Conservation (phyloP, 2,888 invertebrate species). For the Brenthis ino region DNA sequence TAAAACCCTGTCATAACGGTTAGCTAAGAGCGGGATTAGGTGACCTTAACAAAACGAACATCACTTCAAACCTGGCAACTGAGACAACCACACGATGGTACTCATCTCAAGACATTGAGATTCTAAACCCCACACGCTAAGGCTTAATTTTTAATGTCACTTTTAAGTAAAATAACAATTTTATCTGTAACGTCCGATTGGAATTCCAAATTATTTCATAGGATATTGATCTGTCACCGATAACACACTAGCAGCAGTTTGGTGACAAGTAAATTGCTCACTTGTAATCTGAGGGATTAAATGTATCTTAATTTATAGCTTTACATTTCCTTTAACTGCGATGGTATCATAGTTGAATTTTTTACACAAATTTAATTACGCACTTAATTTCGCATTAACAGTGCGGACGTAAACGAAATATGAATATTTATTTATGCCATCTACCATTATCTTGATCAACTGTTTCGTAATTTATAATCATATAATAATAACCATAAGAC, state of each 20-base stretch:
- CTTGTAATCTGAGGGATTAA: constrained; percentile 69
- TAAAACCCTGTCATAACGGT: constrained; percentile 79
- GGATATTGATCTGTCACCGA: constrained; percentile 79
- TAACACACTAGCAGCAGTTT: constrained; percentile 68
- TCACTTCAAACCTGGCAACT: constrained; percentile 38
- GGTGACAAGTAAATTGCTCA: constrained; percentile 76
- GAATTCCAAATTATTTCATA: constrained; percentile 72
- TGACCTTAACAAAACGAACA: constrained; percentile 76
- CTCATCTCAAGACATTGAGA: constrained; percentile 25
- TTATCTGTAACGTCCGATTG: constrained; percentile 65
- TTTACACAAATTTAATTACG: constrained; percentile 48
- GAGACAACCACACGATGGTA: constrained; percentile 27
- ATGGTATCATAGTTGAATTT: constrained; percentile 38
- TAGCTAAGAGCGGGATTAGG: constrained; percentile 78
- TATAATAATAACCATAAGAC: constrained; percentile 63
- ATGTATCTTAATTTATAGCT: constrained; percentile 49
- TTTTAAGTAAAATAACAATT: constrained; percentile 46
- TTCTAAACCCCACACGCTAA: constrained; percentile 43
- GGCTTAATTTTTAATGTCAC: constrained; percentile 44
- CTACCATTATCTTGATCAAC: constrained; percentile 58
- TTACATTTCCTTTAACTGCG: constrained; percentile 20
- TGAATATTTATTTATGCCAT: constrained; percentile 60
- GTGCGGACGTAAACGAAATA: constrained; percentile 56
- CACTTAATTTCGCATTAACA: constrained; percentile 58
- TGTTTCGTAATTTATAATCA: constrained; percentile 63